Conservation (phyloP, 2,888 invertebrate species). For the Gortyna flavago region DNA sequence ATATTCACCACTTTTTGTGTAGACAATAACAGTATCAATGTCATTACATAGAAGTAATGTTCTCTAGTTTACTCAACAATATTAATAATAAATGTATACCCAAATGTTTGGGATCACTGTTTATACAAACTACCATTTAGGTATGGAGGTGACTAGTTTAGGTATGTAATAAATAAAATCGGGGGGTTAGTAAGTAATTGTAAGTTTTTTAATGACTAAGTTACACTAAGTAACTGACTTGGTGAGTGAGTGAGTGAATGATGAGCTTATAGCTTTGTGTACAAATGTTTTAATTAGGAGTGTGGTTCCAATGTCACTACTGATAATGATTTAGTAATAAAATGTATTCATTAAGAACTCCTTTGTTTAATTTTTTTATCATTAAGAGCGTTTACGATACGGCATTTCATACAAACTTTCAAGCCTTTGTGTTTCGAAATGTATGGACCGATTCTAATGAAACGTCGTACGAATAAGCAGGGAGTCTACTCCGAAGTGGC, state of each 20-base stretch:
- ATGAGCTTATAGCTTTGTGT: conserved; percentile 72
- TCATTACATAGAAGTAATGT: conserved; percentile 23
- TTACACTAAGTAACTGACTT: conserved; percentile 63
- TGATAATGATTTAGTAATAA: conserved; percentile 76
- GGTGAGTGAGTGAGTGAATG: conserved; percentile 59
- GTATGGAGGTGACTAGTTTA: conserved; percentile 54
- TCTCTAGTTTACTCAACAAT: conserved; percentile 23
- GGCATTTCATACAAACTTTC: no score
- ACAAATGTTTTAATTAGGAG: conserved; percentile 75
- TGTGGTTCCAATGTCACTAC: conserved; percentile 71
- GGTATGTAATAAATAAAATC: conserved; percentile 59
- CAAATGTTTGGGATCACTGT: conserved; percentile 23
- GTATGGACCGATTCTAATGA: no score
- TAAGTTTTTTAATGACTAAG: conserved; percentile 71
- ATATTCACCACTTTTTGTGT: neutral
- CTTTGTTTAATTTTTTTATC: conserved; percentile 50
- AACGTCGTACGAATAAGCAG: no score
- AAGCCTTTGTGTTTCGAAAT: no score
- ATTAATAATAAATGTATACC: neutral
- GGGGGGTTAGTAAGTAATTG: conserved; percentile 63
- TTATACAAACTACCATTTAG: conserved; percentile 43
- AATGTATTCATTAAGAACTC: conserved; percentile 72
- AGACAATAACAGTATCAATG: conserved; percentile 12
- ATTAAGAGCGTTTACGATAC: no score
- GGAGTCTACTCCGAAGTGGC: no score